These are phyloP conservation scores for Hirtodrosophila confusa DNA, from an alignment of 2,888 invertebrate genomes.

Conservation along the genomic window DNA sequence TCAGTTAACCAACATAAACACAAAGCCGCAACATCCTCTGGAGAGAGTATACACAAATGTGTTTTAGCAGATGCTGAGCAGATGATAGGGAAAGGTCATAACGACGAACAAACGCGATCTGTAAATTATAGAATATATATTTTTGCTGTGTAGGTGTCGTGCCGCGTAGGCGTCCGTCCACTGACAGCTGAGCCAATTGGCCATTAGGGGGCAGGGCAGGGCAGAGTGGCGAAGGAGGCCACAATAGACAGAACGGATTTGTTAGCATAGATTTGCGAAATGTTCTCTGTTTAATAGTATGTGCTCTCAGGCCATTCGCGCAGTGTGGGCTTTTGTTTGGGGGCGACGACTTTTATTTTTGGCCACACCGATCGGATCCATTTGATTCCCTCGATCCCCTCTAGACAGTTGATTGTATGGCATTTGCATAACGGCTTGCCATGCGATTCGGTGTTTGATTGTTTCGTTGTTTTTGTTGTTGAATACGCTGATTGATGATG, in stretches of 20 bases:
- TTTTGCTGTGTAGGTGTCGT: slow-evolving; percentile 26
- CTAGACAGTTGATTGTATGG: slow-evolving; percentile 3
- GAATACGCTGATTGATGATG: slow-evolving; percentile 60
- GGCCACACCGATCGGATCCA: slow-evolving; percentile 37
- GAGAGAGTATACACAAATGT: slow-evolving; percentile 4
- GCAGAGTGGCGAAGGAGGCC: neutral
- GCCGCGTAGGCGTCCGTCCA: slow-evolving; percentile 40
- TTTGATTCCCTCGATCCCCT: slow-evolving; percentile 7
- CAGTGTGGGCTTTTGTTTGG: slow-evolving; percentile 20
- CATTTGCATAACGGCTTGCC: slow-evolving; percentile 58
- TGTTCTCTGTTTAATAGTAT: slow-evolving; percentile 30
- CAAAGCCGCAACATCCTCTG: neutral
- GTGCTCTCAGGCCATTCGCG: slow-evolving; percentile 6
- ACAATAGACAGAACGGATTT: slow-evolving; percentile 26
- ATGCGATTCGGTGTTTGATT: slow-evolving; percentile 31
- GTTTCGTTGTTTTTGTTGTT: slow-evolving; percentile 11
- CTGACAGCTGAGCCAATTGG: slow-evolving; percentile 41
- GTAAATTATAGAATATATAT: slow-evolving; percentile 7
- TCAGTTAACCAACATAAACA: too few species aligned
- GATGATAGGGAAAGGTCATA: slow-evolving; percentile 34
- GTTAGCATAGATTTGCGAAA: slow-evolving; percentile 69
- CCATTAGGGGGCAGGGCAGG: slow-evolving; percentile 20
- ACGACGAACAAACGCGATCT: slow-evolving; percentile 2
- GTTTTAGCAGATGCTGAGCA: slow-evolving; percentile 19
- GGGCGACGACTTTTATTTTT: slow-evolving; percentile 60